phyloP scores from a whole-genome alignment of 1,140 invertebrate species.

The Drosophila nigromelanica region DNA sequence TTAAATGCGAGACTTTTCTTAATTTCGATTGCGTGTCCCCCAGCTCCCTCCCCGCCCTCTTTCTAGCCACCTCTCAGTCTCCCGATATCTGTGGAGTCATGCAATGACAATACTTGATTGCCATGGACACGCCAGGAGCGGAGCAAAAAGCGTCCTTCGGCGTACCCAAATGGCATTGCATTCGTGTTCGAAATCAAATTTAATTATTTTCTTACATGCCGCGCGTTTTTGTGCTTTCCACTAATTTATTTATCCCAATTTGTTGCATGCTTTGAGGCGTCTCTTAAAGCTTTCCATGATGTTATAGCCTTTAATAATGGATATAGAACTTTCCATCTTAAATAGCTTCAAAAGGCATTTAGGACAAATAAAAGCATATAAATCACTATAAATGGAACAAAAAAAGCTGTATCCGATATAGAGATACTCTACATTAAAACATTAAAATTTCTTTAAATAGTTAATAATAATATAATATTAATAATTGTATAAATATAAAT shows the following conservation, averaged over 20 bases:
- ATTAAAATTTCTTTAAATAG: too few relatives aligned
- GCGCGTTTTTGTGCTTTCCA: constrained; percentile 52
- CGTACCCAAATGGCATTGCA: constrained; percentile 24
- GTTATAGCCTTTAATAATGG: neutral
- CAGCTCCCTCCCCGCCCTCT: neutral
- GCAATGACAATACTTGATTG: constrained; percentile 78
- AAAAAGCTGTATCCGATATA: neutral
- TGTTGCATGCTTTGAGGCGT: constrained; percentile 69
- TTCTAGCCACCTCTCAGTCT: neutral
- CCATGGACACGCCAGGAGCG: constrained; percentile 54
- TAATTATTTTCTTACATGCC: constrained; percentile 81
- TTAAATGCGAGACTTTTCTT: constrained; percentile 74
- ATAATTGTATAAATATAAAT: too few relatives aligned
- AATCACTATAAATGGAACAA: neutral
- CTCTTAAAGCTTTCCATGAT: constrained; percentile 15
- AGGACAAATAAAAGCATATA: neutral
- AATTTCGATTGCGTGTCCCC: constrained; percentile 74
- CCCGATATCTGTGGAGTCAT: constrained; percentile 58
- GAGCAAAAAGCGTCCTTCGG: constrained; percentile 9
- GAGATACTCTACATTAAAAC: neutral
- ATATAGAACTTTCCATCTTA: neutral
- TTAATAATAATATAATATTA: too few relatives aligned
- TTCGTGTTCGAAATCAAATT: constrained; percentile 59
- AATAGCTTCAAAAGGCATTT: neutral
- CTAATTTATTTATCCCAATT: constrained; percentile 28